Conservation (phyloP, 92 coral and sea anemone species). For the Montipora capitata region DNA sequence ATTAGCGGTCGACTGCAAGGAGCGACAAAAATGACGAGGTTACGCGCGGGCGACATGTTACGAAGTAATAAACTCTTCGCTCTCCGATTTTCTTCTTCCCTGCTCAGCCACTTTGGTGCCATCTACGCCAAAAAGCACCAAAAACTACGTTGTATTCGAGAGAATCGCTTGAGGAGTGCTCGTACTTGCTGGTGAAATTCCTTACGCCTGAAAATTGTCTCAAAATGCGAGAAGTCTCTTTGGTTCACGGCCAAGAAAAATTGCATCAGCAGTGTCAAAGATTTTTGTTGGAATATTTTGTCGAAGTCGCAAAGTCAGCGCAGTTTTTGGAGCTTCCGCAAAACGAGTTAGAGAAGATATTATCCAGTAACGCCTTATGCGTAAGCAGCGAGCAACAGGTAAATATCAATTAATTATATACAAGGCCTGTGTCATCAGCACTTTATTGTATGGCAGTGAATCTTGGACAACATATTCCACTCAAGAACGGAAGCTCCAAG, state of each 20-base stretch:
- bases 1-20: too few species aligned
- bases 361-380: constrained; percentile 73
- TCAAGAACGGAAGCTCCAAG: too few species aligned
- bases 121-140: too few species aligned
- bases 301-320: constrained; percentile 50
- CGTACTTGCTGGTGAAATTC: constrained; percentile 78
- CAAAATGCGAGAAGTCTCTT: constrained; percentile 69
- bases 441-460: too few species aligned
- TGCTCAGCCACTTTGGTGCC: too few species aligned
- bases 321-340: constrained; percentile 77
- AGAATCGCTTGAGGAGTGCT: constrained; percentile 63
- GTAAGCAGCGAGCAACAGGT: constrained; percentile 87
- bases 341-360: constrained; percentile 71
- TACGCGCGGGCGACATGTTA: too few species aligned
- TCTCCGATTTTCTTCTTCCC: too few species aligned
- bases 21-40: too few species aligned
- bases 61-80: too few species aligned
- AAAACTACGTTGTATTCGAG: too few species aligned
- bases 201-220: constrained; percentile 83
- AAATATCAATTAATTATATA: not conserved
- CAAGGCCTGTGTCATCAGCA: too few species aligned
- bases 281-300: constrained; percentile 75
- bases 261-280: constrained; percentile 79
- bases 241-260: constrained; percentile 64
- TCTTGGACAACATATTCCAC: too few species aligned